These are phyloP conservation scores for Masnerella sp. DNA, from an alignment of 2,888 invertebrate species.

Conservation along the genomic window DNA sequence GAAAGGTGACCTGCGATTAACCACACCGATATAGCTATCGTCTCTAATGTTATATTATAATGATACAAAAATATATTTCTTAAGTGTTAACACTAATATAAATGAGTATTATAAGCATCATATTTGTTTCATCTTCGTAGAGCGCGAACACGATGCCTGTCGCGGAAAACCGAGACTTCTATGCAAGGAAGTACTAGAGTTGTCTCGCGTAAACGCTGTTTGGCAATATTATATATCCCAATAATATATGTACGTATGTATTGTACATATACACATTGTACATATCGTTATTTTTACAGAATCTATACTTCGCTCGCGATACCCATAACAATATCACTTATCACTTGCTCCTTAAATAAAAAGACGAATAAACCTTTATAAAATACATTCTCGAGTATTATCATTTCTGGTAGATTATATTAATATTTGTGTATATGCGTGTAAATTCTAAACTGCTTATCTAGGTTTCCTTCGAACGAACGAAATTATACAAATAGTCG, in stretches of 20 bases:
- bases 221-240: constrained; percentile 59
- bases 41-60: constrained; percentile 72
- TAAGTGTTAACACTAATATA: constrained; percentile 78
- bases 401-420: constrained; percentile 68
- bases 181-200: constrained; percentile 70
- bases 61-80: constrained; percentile 78
- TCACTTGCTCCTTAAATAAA: constrained; percentile 76
- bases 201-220: no score
- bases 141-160: constrained; percentile 76
- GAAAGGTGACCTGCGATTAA: constrained; percentile 66
- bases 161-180: constrained; percentile 77
- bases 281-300: constrained; percentile 46
- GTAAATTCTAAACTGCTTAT: constrained; percentile 66
- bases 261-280: constrained; percentile 45
- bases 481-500: constrained; percentile 74
- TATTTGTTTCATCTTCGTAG: constrained; percentile 67
- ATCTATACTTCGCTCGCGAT: constrained; percentile 61
- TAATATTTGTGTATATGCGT: constrained; percentile 51
- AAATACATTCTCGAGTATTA: constrained; percentile 77
- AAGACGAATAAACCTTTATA: constrained; percentile 77
- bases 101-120: constrained; percentile 77
- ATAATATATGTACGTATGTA: constrained; percentile 49
- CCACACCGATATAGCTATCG: constrained; percentile 70
- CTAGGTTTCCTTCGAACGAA: constrained; percentile 69
- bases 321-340: constrained; percentile 77